A percentile compares a stretch with the other conserved stretches of the same genome.
These are phyloP conservation scores for Tetranychus cinnabarinus DNA, from an alignment of 1,140 invertebrate genomes.

Conservation along the genomic window DNA sequence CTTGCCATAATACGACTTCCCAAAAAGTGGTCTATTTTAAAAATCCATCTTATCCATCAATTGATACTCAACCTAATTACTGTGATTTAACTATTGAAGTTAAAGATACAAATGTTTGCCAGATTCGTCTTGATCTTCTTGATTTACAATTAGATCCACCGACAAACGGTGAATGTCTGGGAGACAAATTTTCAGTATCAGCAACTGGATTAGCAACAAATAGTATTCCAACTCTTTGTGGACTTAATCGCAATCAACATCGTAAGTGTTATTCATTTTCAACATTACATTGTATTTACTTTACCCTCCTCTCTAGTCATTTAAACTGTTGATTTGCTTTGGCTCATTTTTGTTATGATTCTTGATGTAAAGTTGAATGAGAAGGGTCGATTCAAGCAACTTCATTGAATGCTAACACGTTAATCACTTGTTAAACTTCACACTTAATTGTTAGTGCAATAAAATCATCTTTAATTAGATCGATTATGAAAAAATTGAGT, in stretches of 20 bases:
- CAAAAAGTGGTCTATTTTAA: conserved; percentile 12
- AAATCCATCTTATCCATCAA: conserved; percentile 12
- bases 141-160: conserved; percentile 34
- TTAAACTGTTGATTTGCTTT: neutral
- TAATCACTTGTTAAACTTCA: too few species aligned
- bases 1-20: conserved; percentile 9
- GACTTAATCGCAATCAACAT: conserved; percentile 51
- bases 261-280: conserved; percentile 29
- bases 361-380: too few species aligned
- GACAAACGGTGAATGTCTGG: conserved; percentile 34
- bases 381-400: too few species aligned
- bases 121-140: conserved; percentile 33
- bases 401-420: too few species aligned
- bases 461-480: neutral
- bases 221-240: conserved; percentile 42
- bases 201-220: conserved; percentile 18
- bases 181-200: conserved; percentile 40
- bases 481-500: neutral
- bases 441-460: too few species aligned
- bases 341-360: too few species aligned
- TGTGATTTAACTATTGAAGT: conserved; percentile 38
- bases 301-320: too few species aligned
- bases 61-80: conserved; percentile 16
- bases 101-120: conserved; percentile 28
- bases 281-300: neutral